Base-by-base conservation (phyloP, 2,113 vertebrate species). In the Cottus gobio region DNA sequence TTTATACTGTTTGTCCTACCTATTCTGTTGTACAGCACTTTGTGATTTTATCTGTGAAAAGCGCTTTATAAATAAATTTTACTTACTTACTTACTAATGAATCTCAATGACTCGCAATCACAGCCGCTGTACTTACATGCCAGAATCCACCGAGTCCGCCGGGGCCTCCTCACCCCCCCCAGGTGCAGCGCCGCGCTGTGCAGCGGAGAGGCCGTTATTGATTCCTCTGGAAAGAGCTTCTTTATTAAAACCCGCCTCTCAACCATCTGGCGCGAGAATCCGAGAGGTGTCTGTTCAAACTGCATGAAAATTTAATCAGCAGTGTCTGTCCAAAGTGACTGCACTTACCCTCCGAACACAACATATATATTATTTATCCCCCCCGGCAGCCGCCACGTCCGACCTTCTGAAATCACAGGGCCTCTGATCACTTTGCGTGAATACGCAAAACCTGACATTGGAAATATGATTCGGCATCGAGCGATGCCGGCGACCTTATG, bases 81-180 rank as follows among this genome's bases (percentile, higher is more conserved):
- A n/a, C n/a, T n/a, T n/a, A n/a, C n/a, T n/a, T n/a, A n/a, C n/a
- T n/a, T n/a, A n/a, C n/a, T n/a, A 88, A 90, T 91, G 88, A 90
- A 92, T 89, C 70, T 89, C 84, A 88, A 88, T 79, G 82, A 86
- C 78, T 80, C 60, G 71, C 87, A 91, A 92, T 92, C 89, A 91
- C 78, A 80, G 83, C 64, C 70, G 72, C 82, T 83, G 85, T 89
- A 80, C 79, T 90, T 85, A 87, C 84, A 86, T 20, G 61, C 46
- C 83, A 66, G 77, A 71, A 60, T 85, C 86, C 22, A 66, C 74
- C 24, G 39, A 74, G 85, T 75, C 72, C 74, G 74, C 76, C 78
- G n/a, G 60, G 58, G 60, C 50, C 67, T 64, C 82, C 2, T 34
- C 39, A 10, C 39, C 39, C 37, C 37, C 57, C 71, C 30, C 72